Conservation (phyloP, 2,797 vertebrate species). For the Sylvilagus floridanus region DNA sequence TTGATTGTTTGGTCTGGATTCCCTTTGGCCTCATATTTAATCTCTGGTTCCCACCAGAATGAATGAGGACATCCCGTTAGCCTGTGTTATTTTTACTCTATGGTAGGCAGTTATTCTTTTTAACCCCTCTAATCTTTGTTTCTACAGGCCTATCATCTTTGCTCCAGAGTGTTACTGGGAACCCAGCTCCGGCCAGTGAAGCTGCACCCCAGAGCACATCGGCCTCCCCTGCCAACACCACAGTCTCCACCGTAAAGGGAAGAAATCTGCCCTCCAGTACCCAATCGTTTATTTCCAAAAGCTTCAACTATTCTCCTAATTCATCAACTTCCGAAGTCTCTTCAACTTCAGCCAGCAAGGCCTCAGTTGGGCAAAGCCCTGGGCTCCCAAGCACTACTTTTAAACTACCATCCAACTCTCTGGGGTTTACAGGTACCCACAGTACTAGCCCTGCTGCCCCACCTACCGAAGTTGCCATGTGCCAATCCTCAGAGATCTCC, state of each 20-base stretch:
- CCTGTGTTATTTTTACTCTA: not conserved
- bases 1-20: constrained; percentile 67
- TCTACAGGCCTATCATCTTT: constrained; percentile 95
- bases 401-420: constrained; percentile 86
- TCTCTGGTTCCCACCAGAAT: constrained; percentile 37
- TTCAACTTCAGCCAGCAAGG: constrained; percentile 86
- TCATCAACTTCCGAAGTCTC: constrained; percentile 90
- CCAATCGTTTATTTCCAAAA: constrained; percentile 86
- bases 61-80: not conserved
- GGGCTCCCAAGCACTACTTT: constrained; percentile 85
- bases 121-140: constrained; percentile 63
- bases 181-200: constrained; percentile 84
- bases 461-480: constrained; percentile 83
- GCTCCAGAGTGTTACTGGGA: constrained; percentile 94
- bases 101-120: not conserved
- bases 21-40: constrained; percentile 51
- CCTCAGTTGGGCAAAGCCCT: constrained; percentile 83
- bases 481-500: constrained; percentile 84
- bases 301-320: constrained; percentile 88
- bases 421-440: constrained; percentile 86
- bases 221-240: constrained; percentile 82
- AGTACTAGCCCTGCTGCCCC: constrained; percentile 85
- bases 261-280: constrained; percentile 82
- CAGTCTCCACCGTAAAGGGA: constrained; percentile 83
- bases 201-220: constrained; percentile 84